Evolutionary conservation across 2,888 invertebrate genomes (phyloP), one percentile per base, ranked within the genome.

Genomic region (Caenorhabditis plicata): DNA sequence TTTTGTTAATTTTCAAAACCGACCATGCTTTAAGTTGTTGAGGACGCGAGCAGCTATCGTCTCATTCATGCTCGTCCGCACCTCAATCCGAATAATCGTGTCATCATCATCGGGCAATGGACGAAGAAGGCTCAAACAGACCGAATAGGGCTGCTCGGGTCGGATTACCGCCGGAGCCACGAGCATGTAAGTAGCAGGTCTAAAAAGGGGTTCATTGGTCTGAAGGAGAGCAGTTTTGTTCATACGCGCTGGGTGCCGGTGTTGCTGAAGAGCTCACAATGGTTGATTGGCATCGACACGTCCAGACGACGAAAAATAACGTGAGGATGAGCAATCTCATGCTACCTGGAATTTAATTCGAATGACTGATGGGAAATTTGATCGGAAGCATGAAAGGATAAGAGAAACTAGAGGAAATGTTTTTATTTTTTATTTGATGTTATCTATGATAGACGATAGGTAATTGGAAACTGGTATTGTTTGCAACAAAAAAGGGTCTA

Each of bases 81-180:
- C 70, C 45, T 78, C 77, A 11, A 78, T 67, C n/a, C 78, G 63
- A 2, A 79, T 75, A 39, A 78, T 74, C 57, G 78, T 75, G 39
- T 79, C 78, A 27, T 72, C 63, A 42, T 78, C 75, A 15, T n/a
- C n/a, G 32, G 55, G 41, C 52, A 64, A 32, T 11, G 25, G 53
- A 39, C 78, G 68, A 17, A 82, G 68, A 35, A 82, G 77, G 64
- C 82, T 82, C 38, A 82, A 77, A 27, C 80, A 81, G 26, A 81
- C 74, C 23, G 75, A 78, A 36, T 81, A 78, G 0, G 81, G 79
- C 5, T 81, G 67, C 3, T 81, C 81, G 3, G 82, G 81, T 5
- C 82, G 78, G 17, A 82, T 78, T 31, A 80, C 75, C 20, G 73
- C 75, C 2, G 82, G 82, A 7, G 81, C 77, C 4, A 82, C 67